Conservation (phyloP, 2,113 vertebrate genomes). For the Pampusana beccarii region DNA sequence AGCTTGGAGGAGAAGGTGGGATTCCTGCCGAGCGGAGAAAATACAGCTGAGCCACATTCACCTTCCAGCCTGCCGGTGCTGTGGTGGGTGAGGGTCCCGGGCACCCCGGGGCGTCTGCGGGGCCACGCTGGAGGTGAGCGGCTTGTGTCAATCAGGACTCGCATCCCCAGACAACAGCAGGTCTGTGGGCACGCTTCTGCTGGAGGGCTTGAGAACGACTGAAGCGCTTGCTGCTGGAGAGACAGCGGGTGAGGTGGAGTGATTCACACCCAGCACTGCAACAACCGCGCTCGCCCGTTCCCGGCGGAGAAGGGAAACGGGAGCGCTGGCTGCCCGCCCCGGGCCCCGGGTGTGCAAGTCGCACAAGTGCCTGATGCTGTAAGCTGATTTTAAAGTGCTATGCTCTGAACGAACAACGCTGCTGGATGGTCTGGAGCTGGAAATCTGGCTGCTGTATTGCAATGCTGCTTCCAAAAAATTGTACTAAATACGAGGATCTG, state of each 20-base stretch:
- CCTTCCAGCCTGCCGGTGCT: neutral
- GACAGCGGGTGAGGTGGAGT: neutral
- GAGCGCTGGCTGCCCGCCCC: rapidly evolving
- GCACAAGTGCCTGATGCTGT: neutral
- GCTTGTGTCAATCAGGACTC: neutral
- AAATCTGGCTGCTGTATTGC: neutral
- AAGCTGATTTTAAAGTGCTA: neutral
- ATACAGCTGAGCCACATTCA: neutral
- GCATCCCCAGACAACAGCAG: neutral
- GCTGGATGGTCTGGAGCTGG: neutral
- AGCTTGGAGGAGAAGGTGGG: neutral
- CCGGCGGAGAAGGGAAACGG: neutral
- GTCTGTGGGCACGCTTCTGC: constrained; percentile 21
- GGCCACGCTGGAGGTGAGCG: constrained; percentile 8
- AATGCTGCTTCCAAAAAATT: neutral
- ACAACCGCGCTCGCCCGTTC: neutral
- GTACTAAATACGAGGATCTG: neutral
- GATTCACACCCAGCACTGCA: neutral
- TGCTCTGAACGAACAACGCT: neutral
- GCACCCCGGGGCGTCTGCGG: neutral
- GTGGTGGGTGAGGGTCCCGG: neutral
- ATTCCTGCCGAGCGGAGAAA: neutral
- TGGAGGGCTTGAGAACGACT: constrained; percentile 6
- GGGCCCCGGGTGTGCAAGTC: neutral
- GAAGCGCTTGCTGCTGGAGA: neutral